Evolutionary conservation across 2,113 vertebrate species (phyloP).

Genomic region (Chunga burmeisteri): DNA sequence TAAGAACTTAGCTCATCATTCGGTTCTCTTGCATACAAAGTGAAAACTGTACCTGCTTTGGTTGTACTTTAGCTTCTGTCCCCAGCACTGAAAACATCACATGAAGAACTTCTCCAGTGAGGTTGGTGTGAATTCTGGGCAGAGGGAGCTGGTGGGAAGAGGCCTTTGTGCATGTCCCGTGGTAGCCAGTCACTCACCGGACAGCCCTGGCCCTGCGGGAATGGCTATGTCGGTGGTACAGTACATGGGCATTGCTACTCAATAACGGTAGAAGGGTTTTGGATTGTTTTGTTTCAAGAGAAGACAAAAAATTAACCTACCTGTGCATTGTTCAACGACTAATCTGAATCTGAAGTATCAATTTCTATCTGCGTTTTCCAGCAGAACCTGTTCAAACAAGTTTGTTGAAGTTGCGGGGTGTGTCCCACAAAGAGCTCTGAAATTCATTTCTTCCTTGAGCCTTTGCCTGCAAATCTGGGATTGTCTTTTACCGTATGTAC

Average conservation of each 20-base stretch:
- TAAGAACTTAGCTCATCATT: not conserved
- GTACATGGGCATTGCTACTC: not conserved
- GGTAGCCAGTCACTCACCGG: not conserved
- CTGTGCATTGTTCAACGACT: not conserved
- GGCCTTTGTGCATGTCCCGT: fast-evolving
- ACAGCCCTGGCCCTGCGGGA: not conserved
- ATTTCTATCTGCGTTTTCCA: not conserved
- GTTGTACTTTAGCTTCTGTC: not conserved
- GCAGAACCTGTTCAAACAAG: not conserved
- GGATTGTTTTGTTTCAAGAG: not conserved
- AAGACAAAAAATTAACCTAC: not conserved
- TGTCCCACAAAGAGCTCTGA: not conserved
- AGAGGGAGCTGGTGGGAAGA: not conserved
- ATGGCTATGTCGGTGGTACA: fast-evolving
- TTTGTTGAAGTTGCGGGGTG: not conserved
- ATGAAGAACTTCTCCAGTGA: not conserved
- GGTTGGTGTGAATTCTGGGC: not conserved
- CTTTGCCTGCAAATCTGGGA: not conserved
- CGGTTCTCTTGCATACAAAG: not conserved
- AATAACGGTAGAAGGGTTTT: not conserved
- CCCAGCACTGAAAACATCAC: not conserved
- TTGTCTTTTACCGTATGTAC: not conserved
- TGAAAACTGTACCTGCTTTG: not conserved
- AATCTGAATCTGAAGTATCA: not conserved
- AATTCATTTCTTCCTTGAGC: not conserved